Percentiles rank a stretch among this genome's conserved stretches.
phyloP scores from a whole-genome alignment of 2,113 vertebrate species.

The Stegastes partitus region DNA sequence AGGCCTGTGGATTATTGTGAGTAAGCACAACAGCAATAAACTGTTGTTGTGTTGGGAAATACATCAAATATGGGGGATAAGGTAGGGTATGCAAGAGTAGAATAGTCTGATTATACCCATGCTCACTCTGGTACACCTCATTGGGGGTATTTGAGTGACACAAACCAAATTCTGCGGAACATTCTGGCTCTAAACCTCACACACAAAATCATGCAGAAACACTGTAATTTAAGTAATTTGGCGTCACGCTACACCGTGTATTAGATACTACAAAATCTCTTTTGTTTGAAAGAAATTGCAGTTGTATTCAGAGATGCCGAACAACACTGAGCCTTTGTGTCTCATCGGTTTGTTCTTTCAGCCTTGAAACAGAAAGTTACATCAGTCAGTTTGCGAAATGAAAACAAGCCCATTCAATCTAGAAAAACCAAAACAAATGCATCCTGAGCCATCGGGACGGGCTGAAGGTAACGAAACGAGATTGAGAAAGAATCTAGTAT shows the following conservation, averaged over 20 bases:
- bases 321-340: not conserved
- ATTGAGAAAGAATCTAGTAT: not conserved
- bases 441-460: not conserved
- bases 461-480: not conserved
- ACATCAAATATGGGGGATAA: slow-evolving; percentile 33
- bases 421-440: not conserved
- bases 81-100: not conserved
- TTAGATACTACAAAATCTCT: no score
- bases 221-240: not conserved
- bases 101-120: no score
- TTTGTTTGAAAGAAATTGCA: not conserved
- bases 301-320: slow-evolving; percentile 1
- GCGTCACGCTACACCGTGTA: not conserved
- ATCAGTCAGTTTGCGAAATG: slow-evolving; percentile 1
- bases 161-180: not conserved
- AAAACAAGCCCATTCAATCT: not conserved
- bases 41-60: not conserved
- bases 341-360: slow-evolving; percentile 4
- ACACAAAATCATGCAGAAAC: not conserved
- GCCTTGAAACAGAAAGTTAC: slow-evolving; percentile 2
- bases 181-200: no score
- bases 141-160: not conserved
- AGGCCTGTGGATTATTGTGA: slow-evolving; percentile 7
- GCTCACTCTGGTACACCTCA: not conserved
- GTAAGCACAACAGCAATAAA: not conserved